Conservation (phyloP, 1,140 invertebrate species). For the Adoxophyes honmai region DNA sequence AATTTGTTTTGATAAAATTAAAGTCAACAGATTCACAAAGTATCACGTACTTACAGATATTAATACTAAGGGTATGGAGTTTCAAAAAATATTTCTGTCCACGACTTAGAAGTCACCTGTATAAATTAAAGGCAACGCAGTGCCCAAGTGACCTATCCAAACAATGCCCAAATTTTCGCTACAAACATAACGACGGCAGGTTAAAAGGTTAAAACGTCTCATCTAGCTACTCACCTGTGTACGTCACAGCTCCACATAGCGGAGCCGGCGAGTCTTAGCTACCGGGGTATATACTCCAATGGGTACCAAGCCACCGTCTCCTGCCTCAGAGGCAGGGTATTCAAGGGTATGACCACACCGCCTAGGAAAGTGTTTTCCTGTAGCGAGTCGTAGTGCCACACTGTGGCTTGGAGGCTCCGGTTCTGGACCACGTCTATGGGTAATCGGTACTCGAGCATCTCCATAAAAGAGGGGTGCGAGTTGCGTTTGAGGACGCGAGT, state of each 20-base stretch:
- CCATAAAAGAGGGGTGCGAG: slow-evolving; percentile 98
- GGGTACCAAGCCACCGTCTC: slow-evolving; percentile 91
- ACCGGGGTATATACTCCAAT: slow-evolving; percentile 79
- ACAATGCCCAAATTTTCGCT: too few relatives aligned
- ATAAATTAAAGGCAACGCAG: too few relatives aligned
- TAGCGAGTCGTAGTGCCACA: slow-evolving; percentile 97
- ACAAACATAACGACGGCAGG: too few relatives aligned
- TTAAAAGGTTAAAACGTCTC: too few relatives aligned
- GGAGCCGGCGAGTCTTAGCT: slow-evolving; percentile 54
- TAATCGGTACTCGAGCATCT: slow-evolving; percentile 95
- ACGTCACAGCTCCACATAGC: slow-evolving; percentile 50
- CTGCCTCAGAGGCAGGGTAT: slow-evolving; percentile 83
- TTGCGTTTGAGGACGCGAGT: slow-evolving; percentile 95
- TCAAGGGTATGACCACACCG: slow-evolving; percentile 88
- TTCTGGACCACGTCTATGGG: slow-evolving; percentile 87
- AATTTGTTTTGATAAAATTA: too few relatives aligned
- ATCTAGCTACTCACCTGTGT: background rate
- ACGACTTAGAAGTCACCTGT: too few relatives aligned
- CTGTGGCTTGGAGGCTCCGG: slow-evolving; percentile 90
- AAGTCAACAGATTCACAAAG: too few relatives aligned
- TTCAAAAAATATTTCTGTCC: too few relatives aligned
- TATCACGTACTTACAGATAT: too few relatives aligned
- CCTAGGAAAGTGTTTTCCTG: slow-evolving; percentile 97
- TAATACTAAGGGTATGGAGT: too few relatives aligned
- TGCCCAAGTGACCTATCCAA: too few relatives aligned